Percentiles rank a stretch among this genome's conserved stretches.
phyloP scores from a whole-genome alignment of 37 sponge, comb jelly and placozoan genomes.

The Diacarnus erythraeanus region DNA sequence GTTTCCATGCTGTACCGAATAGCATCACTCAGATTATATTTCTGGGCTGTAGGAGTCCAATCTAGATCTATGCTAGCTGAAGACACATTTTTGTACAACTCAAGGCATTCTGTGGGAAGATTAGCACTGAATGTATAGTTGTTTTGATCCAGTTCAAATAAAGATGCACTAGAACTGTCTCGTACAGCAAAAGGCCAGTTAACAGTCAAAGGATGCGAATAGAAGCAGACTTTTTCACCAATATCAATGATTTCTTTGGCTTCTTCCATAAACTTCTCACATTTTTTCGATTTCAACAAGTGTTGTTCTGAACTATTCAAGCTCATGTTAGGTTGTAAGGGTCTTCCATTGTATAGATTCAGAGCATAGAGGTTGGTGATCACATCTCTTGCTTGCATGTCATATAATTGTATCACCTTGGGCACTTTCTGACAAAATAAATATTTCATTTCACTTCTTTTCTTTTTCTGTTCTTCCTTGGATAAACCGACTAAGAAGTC shows the following conservation, averaged over 20 bases:
- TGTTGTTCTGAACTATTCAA: background rate
- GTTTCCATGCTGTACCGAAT: slow-evolving; percentile 57
- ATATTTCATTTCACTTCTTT: background rate
- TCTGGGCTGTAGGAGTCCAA: slow-evolving; percentile 9
- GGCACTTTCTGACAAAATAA: background rate
- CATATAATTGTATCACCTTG: background rate
- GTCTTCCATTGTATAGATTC: background rate
- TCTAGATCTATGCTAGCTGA: slow-evolving; percentile 44
- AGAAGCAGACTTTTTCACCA: slow-evolving; percentile 21
- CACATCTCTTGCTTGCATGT: background rate
- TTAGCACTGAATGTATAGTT: slow-evolving; percentile 58
- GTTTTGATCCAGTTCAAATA: slow-evolving; percentile 51
- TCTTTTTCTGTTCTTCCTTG: background rate
- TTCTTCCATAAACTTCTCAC: background rate
- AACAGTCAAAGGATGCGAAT: slow-evolving; percentile 23
- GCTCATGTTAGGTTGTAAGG: background rate
- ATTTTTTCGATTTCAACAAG: background rate
- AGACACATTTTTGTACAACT: slow-evolving; percentile 57
- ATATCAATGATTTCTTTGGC: background rate
- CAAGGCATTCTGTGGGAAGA: slow-evolving; percentile 54
- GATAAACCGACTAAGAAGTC: background rate
- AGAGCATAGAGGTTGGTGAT: background rate
- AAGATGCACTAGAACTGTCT: slow-evolving; percentile 45
- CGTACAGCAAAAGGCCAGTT: slow-evolving; percentile 52
- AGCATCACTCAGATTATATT: slow-evolving; percentile 55